Percentiles rank a stretch among this genome's conserved stretches.
Conservation (phyloP, 1,140 invertebrate genomes). For the Meloidogyne hapla region DNA sequence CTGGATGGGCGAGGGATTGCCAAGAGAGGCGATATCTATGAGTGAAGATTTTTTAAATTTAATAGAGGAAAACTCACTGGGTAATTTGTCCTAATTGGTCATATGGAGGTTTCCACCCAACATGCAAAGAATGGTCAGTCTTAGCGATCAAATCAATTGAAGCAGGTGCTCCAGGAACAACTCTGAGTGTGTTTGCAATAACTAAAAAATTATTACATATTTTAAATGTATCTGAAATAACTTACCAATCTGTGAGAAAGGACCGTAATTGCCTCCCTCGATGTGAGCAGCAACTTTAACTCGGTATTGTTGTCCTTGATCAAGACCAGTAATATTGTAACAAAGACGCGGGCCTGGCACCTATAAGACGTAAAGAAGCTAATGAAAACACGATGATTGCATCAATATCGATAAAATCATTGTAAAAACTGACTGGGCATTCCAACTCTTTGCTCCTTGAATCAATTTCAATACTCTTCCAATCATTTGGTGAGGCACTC, state of each 20-base stretch:
- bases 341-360: slow-evolving; percentile 58
- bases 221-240: not conserved
- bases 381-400: too few relatives aligned
- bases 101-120: slow-evolving; percentile 59
- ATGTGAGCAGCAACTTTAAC: slow-evolving; percentile 61
- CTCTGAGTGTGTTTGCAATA: slow-evolving; percentile 63
- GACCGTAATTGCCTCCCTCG: slow-evolving; percentile 62
- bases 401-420: too few relatives aligned
- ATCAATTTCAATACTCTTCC: slow-evolving; percentile 54
- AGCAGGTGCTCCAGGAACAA: slow-evolving; percentile 62
- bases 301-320: slow-evolving; percentile 59
- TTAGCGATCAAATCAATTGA: slow-evolving; percentile 62
- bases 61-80: slow-evolving; percentile 47
- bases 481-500: slow-evolving; percentile 42
- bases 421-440: slow-evolving; percentile 46
- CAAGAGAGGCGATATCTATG: slow-evolving; percentile 46
- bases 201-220: slow-evolving; percentile 13
- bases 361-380: not conserved
- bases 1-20: slow-evolving; percentile 43
- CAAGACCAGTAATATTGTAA: slow-evolving; percentile 63
- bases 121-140: slow-evolving; percentile 64
- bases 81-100: slow-evolving; percentile 59
- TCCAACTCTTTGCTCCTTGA: slow-evolving; percentile 55
- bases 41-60: not conserved
- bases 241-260: slow-evolving; percentile 48